These are phyloP conservation scores for Scylla paramamosain DNA, from an alignment of 1,140 invertebrate genomes.

Conservation along the genomic window DNA sequence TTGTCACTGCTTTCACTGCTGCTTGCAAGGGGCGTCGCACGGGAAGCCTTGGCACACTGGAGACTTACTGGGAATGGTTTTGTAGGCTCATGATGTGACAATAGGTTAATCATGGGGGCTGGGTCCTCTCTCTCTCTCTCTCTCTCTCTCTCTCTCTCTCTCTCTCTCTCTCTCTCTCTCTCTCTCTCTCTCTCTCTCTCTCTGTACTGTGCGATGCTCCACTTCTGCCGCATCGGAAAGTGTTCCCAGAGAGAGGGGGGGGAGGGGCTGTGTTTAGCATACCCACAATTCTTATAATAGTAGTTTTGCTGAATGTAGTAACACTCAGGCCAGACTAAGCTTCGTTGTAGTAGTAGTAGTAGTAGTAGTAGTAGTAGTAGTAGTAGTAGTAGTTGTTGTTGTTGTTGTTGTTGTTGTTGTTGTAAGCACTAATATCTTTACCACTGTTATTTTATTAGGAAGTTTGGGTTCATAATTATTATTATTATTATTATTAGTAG, in stretches of 20 bases:
- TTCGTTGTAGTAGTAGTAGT: not conserved
- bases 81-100: not conserved
- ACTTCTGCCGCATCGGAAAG: not conserved
- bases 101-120: not conserved
- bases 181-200: conserved; percentile 18
- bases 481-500: not conserved
- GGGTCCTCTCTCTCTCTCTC: not conserved
- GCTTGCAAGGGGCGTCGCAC: not conserved
- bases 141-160: conserved; percentile 3
- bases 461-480: not conserved
- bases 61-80: not conserved
- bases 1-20: not conserved
- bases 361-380: not conserved
- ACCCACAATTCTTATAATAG: too few relatives aligned
- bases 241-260: not conserved
- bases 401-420: not conserved
- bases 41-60: not conserved
- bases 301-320: too few relatives aligned
- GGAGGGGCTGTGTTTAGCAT: not conserved
- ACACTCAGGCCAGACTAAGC: too few relatives aligned
- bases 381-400: not conserved
- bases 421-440: too few relatives aligned
- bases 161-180: not conserved
- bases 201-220: not conserved
- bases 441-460: too few relatives aligned